Percentiles rank a stretch among this genome's conserved stretches.
Conservation (phyloP, 2,797 vertebrate species). For the Microctenopoma stevenorrisi region DNA sequence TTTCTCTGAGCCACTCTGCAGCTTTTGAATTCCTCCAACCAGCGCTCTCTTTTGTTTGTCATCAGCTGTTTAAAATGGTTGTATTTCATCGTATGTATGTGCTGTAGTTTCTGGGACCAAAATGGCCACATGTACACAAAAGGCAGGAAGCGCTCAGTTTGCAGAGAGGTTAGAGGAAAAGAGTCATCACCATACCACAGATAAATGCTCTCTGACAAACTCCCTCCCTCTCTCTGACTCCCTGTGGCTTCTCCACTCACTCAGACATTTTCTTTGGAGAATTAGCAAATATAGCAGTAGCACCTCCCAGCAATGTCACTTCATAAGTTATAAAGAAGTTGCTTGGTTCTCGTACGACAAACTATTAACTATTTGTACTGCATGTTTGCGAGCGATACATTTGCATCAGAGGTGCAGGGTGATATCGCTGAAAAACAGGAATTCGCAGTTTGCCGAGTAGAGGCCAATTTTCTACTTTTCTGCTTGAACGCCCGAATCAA, state of each 20-base stretch:
- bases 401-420: slow-evolving; percentile 17
- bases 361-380: slow-evolving; percentile 14
- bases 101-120: slow-evolving; percentile 71
- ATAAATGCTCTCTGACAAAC: slow-evolving; percentile 76
- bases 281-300: slow-evolving; percentile 35
- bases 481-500: slow-evolving; percentile 68
- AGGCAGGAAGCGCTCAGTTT: slow-evolving; percentile 79
- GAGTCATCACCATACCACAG: slow-evolving; percentile 80
- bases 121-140: slow-evolving; percentile 65
- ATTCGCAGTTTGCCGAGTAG: slow-evolving; percentile 29
- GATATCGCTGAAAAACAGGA: slow-evolving; percentile 28
- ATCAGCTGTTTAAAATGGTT: slow-evolving; percentile 64
- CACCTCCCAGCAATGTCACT: slow-evolving; percentile 31
- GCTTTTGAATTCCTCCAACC: slow-evolving; percentile 43
- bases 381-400: slow-evolving; percentile 17
- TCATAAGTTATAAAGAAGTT: slow-evolving; percentile 16
- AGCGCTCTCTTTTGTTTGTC: slow-evolving; percentile 58
- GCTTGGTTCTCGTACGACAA: slow-evolving; percentile 18
- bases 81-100: slow-evolving; percentile 68
- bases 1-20: slow-evolving; percentile 28
- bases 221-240: slow-evolving; percentile 61
- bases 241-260: slow-evolving; percentile 55
- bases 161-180: slow-evolving; percentile 74
- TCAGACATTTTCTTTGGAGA: slow-evolving; percentile 28
- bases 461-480: slow-evolving; percentile 66